Percentiles rank a stretch among this genome's conserved stretches.
Evolutionary conservation across 2,113 vertebrate species (phyloP).

Genomic region (Pantherophis guttatus): DNA sequence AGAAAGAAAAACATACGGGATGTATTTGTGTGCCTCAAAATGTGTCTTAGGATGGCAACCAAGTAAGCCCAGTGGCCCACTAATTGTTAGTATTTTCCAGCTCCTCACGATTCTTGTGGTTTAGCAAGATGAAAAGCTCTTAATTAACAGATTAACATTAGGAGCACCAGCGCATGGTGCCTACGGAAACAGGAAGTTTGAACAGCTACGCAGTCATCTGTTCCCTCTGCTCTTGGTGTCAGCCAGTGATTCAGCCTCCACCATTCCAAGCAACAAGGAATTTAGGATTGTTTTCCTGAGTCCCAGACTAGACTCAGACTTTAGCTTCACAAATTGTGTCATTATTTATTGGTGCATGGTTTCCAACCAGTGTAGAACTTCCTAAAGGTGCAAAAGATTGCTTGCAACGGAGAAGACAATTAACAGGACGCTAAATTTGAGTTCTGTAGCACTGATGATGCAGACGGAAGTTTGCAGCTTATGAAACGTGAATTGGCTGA

Average conservation of each 20-base stretch:
- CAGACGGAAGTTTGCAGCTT: not conserved
- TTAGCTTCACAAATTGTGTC: not conserved
- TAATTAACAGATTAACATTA: fast-evolving
- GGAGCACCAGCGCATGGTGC: not conserved
- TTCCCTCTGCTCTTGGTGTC: fast-evolving
- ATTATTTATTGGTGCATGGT: fast-evolving
- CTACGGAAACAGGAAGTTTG: not conserved
- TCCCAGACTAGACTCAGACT: not conserved
- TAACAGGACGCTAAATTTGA: not conserved
- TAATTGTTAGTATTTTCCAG: no score
- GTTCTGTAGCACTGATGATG: not conserved
- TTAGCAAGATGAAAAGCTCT: not conserved
- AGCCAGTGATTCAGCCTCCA: not conserved
- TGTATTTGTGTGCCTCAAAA: not conserved
- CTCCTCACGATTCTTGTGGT: not conserved
- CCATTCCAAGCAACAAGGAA: not conserved
- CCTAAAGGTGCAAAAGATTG: fast-evolving
- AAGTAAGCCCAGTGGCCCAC: not conserved
- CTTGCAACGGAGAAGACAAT: not conserved
- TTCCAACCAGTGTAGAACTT: not conserved
- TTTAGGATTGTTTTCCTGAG: fast-evolving
- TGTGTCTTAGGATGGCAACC: not conserved
- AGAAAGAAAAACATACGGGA: not conserved
- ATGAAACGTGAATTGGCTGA: not conserved
- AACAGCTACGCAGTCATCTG: not conserved